These are phyloP conservation scores for Misgurnus mizolepis DNA, from an alignment of 2,113 vertebrate genomes.

Conservation along the genomic window DNA sequence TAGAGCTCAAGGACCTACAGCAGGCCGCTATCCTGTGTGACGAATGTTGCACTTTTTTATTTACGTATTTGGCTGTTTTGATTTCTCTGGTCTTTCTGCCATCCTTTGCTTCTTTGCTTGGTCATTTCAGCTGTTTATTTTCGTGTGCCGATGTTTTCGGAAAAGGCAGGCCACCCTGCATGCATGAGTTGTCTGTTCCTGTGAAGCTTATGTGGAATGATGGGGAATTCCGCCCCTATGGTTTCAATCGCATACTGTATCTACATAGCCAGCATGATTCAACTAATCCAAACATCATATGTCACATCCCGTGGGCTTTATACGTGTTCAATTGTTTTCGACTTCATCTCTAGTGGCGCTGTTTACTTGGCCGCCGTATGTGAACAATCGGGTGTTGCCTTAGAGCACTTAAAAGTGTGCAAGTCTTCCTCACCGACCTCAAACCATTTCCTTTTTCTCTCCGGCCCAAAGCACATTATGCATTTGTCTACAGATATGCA, in stretches of 20 bases:
- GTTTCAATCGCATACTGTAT: conserved; percentile 12
- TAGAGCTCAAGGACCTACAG: conserved; percentile 76
- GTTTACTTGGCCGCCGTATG: conserved; percentile 16
- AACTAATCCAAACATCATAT: conserved; percentile 13
- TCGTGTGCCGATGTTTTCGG: conserved; percentile 32
- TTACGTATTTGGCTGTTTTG: conserved; percentile 28
- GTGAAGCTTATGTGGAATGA: conserved; percentile 31
- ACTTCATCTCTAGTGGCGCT: background rate
- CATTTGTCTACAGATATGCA: conserved; percentile 62
- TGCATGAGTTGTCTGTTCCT: conserved; percentile 33
- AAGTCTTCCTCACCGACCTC: conserved; percentile 16
- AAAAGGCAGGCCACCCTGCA: conserved; percentile 29
- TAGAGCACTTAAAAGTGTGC: conserved; percentile 10
- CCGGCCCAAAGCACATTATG: conserved; percentile 8
- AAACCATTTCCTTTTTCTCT: conserved; percentile 19
- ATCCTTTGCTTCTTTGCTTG: conserved; percentile 32
- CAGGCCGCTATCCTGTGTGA: conserved; percentile 79
- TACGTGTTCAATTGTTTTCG: conserved; percentile 3
- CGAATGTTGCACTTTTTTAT: conserved; percentile 70
- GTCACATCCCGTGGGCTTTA: background rate
- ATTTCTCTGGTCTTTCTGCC: conserved; percentile 43
- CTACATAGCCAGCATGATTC: conserved; percentile 29
- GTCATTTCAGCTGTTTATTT: conserved; percentile 12
- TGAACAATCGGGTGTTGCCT: conserved; percentile 11
- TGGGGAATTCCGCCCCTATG: conserved; percentile 13